Conservation (phyloP, 2,797 vertebrate species). For the Rhadinocentrus ornatus region DNA sequence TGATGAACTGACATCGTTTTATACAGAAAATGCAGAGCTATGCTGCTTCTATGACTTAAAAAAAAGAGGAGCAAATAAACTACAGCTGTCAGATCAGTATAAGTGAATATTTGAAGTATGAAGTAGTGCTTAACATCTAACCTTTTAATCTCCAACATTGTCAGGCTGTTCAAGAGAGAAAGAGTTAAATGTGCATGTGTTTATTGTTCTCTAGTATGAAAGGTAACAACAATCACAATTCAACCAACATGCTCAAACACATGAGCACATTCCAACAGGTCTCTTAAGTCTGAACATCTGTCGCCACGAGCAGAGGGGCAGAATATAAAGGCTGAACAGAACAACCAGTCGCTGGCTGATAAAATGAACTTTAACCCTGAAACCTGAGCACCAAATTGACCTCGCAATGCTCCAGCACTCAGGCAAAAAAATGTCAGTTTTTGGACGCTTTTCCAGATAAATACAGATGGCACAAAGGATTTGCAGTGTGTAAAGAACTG, state of each 20-base stretch:
- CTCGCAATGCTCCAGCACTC: neutral
- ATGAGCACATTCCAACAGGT: conserved; percentile 64
- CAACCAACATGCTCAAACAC: conserved; percentile 55
- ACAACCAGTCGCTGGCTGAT: conserved; percentile 21
- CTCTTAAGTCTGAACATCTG: conserved; percentile 33
- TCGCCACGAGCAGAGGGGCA: conserved; percentile 30
- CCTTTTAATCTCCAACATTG: neutral
- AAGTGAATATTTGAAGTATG: neutral
- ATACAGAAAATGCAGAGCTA: neutral
- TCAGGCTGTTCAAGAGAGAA: neutral
- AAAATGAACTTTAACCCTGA: conserved; percentile 23
- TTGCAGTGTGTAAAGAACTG: conserved; percentile 20
- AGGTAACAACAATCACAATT: conserved; percentile 22
- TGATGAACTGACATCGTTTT: neutral
- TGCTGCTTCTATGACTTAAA: neutral
- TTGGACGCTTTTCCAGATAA: neutral
- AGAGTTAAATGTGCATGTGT: conserved; percentile 11
- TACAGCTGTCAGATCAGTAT: conserved; percentile 3
- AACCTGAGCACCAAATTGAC: neutral
- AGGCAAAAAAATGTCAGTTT: conserved; percentile 1
- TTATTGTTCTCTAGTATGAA: conserved; percentile 15
- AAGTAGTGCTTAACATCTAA: neutral
- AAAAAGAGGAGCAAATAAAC: neutral
- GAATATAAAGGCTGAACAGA: conserved; percentile 8
- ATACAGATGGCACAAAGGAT: conserved; percentile 25